phyloP scores from a whole-genome alignment of 2,113 vertebrate genomes.

The Motacilla alba region DNA sequence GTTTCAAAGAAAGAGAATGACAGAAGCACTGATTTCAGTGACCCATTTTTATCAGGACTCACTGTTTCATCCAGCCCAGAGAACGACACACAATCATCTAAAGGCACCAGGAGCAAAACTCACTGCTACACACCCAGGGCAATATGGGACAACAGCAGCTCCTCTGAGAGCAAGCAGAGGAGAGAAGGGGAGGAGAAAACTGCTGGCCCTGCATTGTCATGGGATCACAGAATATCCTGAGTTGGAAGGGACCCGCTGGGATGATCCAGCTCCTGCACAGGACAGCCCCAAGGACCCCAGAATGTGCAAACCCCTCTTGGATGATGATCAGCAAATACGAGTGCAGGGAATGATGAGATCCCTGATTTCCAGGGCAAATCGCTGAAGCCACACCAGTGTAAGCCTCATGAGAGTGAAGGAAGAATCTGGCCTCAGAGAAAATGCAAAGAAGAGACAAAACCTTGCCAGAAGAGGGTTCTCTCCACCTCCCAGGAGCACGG shows the following conservation, averaged over 20 bases:
- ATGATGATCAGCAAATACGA: not conserved
- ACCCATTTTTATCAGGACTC: not conserved
- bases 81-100: not conserved
- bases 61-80: not conserved
- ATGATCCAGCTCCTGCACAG: not conserved
- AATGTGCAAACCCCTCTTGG: not conserved
- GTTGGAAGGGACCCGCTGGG: not conserved
- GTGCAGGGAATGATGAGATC: not conserved
- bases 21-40: not conserved
- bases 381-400: too few species aligned
- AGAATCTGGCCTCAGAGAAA: not conserved
- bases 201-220: not conserved
- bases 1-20: not conserved
- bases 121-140: not conserved
- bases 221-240: not conserved
- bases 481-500: not conserved
- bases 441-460: not conserved
- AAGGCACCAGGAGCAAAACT: not conserved
- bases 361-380: not conserved
- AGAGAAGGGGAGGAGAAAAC: not conserved
- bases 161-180: not conserved
- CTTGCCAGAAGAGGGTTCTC: not conserved
- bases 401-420: not conserved
- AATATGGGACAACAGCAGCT: not conserved
- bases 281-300: not conserved